A percentile compares a stretch with the other conserved stretches of the same genome.
Conservation (phyloP, 2,888 invertebrate genomes). For the Geotrupes spiniger region DNA sequence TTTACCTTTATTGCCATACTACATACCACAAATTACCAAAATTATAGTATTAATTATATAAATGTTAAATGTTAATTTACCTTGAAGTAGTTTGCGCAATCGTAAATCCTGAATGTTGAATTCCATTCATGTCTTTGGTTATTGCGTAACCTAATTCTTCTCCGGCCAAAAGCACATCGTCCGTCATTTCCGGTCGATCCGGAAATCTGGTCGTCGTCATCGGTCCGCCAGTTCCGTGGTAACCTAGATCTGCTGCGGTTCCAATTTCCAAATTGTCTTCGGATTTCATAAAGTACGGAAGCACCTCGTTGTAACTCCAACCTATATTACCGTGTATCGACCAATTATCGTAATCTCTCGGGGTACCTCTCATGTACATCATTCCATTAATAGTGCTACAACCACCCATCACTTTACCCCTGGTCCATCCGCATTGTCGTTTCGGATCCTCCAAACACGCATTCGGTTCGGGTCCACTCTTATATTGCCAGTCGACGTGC, state of each 20-base stretch:
- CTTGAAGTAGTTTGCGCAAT: conserved; percentile 63
- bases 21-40: no score
- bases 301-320: conserved; percentile 76
- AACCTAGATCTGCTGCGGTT: conserved; percentile 56
- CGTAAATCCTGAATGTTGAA: conserved; percentile 60
- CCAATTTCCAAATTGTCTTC: conserved; percentile 66
- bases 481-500: conserved; percentile 67
- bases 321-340: conserved; percentile 65
- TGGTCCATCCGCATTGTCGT: conserved; percentile 63
- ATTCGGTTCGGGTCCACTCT: conserved; percentile 61
- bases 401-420: conserved; percentile 71
- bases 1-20: no score
- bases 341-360: conserved; percentile 75
- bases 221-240: conserved; percentile 62
- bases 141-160: conserved; percentile 61
- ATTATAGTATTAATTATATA: no score
- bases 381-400: conserved; percentile 74
- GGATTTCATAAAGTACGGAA: conserved; percentile 69
- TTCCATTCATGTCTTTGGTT: conserved; percentile 64
- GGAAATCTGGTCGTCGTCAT: conserved; percentile 61
- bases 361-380: conserved; percentile 79
- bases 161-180: conserved; percentile 61
- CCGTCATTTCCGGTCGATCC: conserved; percentile 60
- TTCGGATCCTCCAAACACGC: conserved; percentile 59
- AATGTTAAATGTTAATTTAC: no score